Evolutionary conservation across 2,888 invertebrate species (phyloP), one percentile per base, ranked within the genome.

Genomic region (Sphecodes monilicornis): DNA sequence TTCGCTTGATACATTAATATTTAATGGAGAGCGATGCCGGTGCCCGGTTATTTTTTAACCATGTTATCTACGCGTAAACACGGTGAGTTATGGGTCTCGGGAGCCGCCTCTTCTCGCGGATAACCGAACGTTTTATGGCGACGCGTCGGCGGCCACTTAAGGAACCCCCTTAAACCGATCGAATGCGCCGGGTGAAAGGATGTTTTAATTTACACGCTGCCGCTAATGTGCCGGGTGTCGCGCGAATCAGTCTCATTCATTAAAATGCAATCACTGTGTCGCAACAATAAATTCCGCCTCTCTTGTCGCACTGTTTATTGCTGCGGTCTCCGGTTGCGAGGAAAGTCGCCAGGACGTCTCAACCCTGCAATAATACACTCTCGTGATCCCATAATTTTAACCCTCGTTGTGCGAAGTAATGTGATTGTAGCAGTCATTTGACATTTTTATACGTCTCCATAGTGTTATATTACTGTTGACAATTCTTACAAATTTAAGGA

Each of bases 1-100:
- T 88, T 86, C 87, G 39, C 76, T 54, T 74, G 81, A 83, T 79
- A 77, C 74, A 87, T 91, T 91, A 91, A 91, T 91, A 91, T 91
- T 86, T 89, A 89, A 91, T 84, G 85, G 68, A 39, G 54, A 76
- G 69, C 74, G 43, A 80, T 69, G 29, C 71, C 80, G 39, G 64
- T 16, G 36, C 70, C 36, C 46, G 78, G 57, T 80, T 82, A 78
- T 76, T 88, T 71, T 88, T 87, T 79, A 75, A 69, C 69, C 68
- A 71, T 54, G 82, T 87, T 89, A 89, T 88, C 83, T 85, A 86
- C 84, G 82, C 75, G 89, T 84, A 90, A 90, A 91, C 87, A 86
- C 72, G 57, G 68, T 85, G 79, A 88, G 82, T 81, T 87, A 86
- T 83, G 82, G 85, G 64, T 60, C 79, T 69, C 78, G 39, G 5